Evolutionary conservation across 37 sponge, comb jelly and placozoan species (phyloP).

Genomic region (Bolinopsis microptera): DNA sequence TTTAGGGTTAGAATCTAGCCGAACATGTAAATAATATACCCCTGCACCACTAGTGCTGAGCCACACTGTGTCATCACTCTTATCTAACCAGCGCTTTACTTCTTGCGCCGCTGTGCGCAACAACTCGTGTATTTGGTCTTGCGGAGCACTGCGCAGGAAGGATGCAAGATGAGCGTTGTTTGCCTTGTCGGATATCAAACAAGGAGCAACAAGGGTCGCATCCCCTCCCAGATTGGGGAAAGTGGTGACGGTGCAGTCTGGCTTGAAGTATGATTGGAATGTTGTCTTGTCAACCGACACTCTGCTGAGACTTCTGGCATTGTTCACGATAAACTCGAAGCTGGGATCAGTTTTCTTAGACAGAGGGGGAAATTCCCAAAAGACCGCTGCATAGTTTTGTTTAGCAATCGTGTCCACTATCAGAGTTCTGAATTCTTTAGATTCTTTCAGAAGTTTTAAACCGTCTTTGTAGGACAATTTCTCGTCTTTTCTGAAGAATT

Average conservation of each 20-base stretch:
- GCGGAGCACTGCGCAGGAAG: neutral
- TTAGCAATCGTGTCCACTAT: neutral
- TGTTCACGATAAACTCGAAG: conserved; percentile 32
- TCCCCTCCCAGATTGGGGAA: conserved; percentile 49
- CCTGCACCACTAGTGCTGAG: conserved; percentile 52
- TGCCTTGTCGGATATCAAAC: neutral
- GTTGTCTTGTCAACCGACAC: neutral
- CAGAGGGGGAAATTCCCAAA: conserved; percentile 55
- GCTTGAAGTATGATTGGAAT: conserved; percentile 26
- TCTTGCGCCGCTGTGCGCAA: neutral
- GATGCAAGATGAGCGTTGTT: conserved; percentile 23
- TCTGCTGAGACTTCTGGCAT: neutral
- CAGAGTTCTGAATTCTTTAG: neutral
- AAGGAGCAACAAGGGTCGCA: conserved; percentile 11
- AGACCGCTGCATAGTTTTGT: neutral
- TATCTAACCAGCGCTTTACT: neutral
- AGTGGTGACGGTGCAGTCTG: neutral
- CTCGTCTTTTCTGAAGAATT: neutral
- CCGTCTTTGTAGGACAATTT: conserved; percentile 36
- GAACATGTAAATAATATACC: conserved; percentile 16
- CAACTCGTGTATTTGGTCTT: neutral
- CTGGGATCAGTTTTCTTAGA: neutral
- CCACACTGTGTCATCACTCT: neutral
- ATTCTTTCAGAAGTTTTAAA: neutral
- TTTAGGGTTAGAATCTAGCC: conserved; percentile 40